Evolutionary conservation across 2,888 invertebrate genomes (phyloP).

Genomic region (Cordilura impudica): DNA sequence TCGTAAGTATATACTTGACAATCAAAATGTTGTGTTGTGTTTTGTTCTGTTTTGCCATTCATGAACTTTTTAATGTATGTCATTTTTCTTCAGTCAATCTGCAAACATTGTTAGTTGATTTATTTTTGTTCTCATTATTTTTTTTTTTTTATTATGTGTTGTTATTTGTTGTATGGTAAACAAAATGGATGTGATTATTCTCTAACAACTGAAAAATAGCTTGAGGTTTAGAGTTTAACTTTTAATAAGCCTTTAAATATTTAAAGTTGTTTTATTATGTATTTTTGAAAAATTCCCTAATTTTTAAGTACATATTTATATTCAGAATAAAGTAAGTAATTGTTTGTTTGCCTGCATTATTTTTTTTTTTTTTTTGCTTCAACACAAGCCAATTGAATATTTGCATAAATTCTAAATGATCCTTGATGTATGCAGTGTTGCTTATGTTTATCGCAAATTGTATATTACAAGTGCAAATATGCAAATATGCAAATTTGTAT

Average conservation of each 20-base stretch:
- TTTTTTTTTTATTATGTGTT: not conserved
- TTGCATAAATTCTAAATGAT: slow-evolving; percentile 52
- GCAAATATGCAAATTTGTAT: slow-evolving; percentile 4
- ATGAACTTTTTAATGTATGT: slow-evolving; percentile 47
- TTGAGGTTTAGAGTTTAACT: not conserved
- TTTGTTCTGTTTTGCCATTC: slow-evolving; percentile 30
- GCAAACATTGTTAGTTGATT: slow-evolving; percentile 29
- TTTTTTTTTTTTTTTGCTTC: slow-evolving; percentile 1
- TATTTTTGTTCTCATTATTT: not conserved
- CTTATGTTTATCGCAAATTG: slow-evolving; percentile 35
- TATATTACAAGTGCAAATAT: slow-evolving; percentile 41
- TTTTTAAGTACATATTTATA: not conserved
- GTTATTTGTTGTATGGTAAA: not conserved
- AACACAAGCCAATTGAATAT: slow-evolving; percentile 40
- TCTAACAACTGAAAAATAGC: slow-evolving; percentile 30
- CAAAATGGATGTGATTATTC: slow-evolving; percentile 30
- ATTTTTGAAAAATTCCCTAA: too few species aligned
- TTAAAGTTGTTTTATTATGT: not conserved
- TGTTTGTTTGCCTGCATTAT: not conserved
- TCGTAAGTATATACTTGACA: not conserved
- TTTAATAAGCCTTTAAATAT: not conserved
- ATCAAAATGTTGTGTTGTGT: slow-evolving; percentile 8
- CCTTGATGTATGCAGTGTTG: slow-evolving; percentile 33
- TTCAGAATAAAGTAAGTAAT: not conserved
- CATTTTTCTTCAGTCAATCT: slow-evolving; percentile 48